These are phyloP conservation scores for Eulemur rubriventer DNA, from an alignment of 2,797 vertebrate species.

Conservation along the genomic window DNA sequence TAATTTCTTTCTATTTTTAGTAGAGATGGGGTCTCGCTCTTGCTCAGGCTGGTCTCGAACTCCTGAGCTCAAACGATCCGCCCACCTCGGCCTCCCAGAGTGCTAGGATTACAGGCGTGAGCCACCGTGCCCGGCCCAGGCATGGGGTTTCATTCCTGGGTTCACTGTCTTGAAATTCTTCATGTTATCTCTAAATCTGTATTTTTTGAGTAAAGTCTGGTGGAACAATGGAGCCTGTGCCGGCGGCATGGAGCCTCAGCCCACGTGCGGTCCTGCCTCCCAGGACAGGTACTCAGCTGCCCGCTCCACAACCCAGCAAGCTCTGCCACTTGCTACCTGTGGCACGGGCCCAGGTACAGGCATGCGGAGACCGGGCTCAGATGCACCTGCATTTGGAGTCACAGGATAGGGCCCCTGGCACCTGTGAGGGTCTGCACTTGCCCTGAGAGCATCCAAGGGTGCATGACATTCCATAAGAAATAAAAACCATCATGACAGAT, in stretches of 20 bases:
- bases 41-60: no score
- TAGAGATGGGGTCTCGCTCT: no score
- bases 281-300: no score
- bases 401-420: background rate
- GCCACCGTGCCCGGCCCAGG: no score
- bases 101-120: no score
- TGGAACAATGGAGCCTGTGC: accelerated
- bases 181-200: background rate
- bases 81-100: no score
- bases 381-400: background rate
- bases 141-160: background rate
- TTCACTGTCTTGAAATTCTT: background rate
- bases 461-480: background rate
- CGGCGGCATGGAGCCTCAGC: background rate
- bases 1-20: no score
- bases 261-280: background rate
- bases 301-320: background rate
- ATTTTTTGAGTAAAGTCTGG: background rate
- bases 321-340: background rate
- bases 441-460: background rate
- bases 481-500: background rate
- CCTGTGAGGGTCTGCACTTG: background rate
- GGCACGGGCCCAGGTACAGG: background rate
- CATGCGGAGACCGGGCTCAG: background rate
- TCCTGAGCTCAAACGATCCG: no score